A percentile compares a stretch with the other conserved stretches of the same genome.
phyloP scores from a whole-genome alignment of 1,140 invertebrate species.

The Drosophila mojavensis region DNA sequence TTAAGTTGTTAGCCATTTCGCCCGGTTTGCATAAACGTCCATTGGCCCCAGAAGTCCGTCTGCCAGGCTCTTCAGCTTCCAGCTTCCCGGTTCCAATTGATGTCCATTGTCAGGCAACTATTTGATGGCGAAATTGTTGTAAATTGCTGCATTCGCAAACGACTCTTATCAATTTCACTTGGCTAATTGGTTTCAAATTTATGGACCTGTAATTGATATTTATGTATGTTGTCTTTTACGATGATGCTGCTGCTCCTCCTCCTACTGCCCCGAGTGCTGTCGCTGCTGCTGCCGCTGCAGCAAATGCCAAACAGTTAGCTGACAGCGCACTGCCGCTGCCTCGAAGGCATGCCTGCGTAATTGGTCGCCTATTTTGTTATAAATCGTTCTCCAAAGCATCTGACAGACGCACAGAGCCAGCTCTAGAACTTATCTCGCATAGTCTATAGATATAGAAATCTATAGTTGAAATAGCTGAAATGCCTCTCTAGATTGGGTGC shows the following conservation, averaged over 20 bases:
- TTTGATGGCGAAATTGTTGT: constrained; percentile 60
- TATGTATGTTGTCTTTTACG: constrained; percentile 65
- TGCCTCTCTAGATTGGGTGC: too few species aligned
- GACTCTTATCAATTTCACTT: constrained; percentile 81
- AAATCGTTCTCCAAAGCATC: constrained; percentile 55
- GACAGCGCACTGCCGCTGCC: constrained; percentile 9
- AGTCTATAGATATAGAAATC: constrained; percentile 1
- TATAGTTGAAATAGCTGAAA: not conserved
- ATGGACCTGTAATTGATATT: constrained; percentile 83
- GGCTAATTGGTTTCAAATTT: constrained; percentile 84
- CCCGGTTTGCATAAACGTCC: constrained; percentile 15
- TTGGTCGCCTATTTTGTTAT: constrained; percentile 76
- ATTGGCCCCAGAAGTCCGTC: constrained; percentile 3
- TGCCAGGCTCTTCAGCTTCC: not conserved
- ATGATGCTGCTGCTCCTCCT: constrained; percentile 19
- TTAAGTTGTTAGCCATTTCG: constrained; percentile 75
- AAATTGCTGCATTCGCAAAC: constrained; percentile 63
- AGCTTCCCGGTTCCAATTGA: constrained; percentile 15
- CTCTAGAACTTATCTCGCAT: constrained; percentile 1
- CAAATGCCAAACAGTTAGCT: constrained; percentile 70
- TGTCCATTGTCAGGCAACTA: constrained; percentile 59
- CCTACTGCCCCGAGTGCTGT: constrained; percentile 4
- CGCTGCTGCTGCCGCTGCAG: constrained; percentile 7
- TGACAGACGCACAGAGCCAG: constrained; percentile 4
- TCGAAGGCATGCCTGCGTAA: constrained; percentile 66